A percentile compares a stretch with the other conserved stretches of the same genome.
These are phyloP conservation scores for Triops cancriformis DNA, from an alignment of 1,140 invertebrate genomes.

Conservation along the genomic window DNA sequence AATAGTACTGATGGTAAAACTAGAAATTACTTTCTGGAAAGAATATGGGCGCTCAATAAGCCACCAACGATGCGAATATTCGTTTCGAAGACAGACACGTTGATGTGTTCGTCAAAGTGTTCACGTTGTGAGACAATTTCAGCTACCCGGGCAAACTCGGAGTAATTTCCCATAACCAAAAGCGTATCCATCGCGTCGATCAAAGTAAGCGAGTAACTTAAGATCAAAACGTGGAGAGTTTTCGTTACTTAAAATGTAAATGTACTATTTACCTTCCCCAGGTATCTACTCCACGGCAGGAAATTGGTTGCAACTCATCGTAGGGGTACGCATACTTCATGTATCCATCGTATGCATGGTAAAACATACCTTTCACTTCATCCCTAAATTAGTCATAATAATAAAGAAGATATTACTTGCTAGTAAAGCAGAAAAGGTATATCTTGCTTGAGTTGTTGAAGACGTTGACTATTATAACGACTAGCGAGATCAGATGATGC, in stretches of 20 bases:
- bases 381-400: slow-evolving; percentile 9
- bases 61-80: slow-evolving; percentile 50
- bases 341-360: slow-evolving; percentile 58
- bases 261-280: slow-evolving; percentile 19
- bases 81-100: slow-evolving; percentile 61
- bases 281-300: slow-evolving; percentile 48
- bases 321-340: slow-evolving; percentile 56
- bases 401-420: slow-evolving; percentile 37
- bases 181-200: slow-evolving; percentile 60
- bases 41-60: slow-evolving; percentile 86
- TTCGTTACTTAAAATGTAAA: slow-evolving; percentile 43
- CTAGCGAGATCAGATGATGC: background rate
- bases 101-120: slow-evolving; percentile 54
- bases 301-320: slow-evolving; percentile 57
- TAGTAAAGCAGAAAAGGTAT: no score
- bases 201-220: slow-evolving; percentile 59
- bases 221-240: slow-evolving; percentile 64
- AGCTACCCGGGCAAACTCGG: slow-evolving; percentile 55
- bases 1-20: no score
- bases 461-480: slow-evolving; percentile 4
- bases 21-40: slow-evolving; percentile 68
- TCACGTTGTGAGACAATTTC: slow-evolving; percentile 51
- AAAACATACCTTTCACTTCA: slow-evolving; percentile 47
- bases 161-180: slow-evolving; percentile 53
- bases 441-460: slow-evolving; percentile 29